A percentile compares a stretch with the other conserved stretches of the same genome.
phyloP scores from a whole-genome alignment of 1,140 invertebrate species.

The Copidosoma floridanum region DNA sequence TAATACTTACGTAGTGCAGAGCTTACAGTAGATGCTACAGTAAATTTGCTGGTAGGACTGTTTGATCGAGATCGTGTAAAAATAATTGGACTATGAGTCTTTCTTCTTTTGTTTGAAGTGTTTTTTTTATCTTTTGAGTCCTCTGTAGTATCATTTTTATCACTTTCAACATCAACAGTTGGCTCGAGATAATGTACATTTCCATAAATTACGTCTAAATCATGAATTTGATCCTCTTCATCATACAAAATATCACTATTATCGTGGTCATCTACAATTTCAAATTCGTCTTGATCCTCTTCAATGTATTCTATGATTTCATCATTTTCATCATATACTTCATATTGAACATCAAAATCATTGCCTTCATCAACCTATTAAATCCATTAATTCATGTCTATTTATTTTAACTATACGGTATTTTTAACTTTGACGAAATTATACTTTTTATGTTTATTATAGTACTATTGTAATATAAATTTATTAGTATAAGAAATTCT shows the following conservation, averaged over 20 bases:
- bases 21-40: slow-evolving; percentile 1
- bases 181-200: not conserved
- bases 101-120: slow-evolving; percentile 40
- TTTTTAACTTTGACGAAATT: too few species aligned
- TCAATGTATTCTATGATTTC: slow-evolving; percentile 28
- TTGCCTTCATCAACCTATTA: slow-evolving; percentile 47
- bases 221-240: not conserved
- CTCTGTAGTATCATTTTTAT: slow-evolving; percentile 40
- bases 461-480: too few species aligned
- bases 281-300: not conserved
- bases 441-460: too few species aligned
- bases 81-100: slow-evolving; percentile 53
- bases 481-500: not conserved
- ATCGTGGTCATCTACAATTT: not conserved
- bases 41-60: slow-evolving; percentile 31
- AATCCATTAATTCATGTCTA: slow-evolving; percentile 25
- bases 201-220: not conserved
- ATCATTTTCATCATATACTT: slow-evolving; percentile 37
- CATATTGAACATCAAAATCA: slow-evolving; percentile 40
- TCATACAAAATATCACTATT: not conserved
- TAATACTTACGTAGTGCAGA: slow-evolving; percentile 16
- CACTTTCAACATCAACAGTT: slow-evolving; percentile 32
- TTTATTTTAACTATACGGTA: too few species aligned
- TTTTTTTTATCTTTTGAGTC: slow-evolving; percentile 36
- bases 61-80: slow-evolving; percentile 47